phyloP scores from a whole-genome alignment of 2,888 invertebrate genomes.

The Leptinotarsa haldemani region DNA sequence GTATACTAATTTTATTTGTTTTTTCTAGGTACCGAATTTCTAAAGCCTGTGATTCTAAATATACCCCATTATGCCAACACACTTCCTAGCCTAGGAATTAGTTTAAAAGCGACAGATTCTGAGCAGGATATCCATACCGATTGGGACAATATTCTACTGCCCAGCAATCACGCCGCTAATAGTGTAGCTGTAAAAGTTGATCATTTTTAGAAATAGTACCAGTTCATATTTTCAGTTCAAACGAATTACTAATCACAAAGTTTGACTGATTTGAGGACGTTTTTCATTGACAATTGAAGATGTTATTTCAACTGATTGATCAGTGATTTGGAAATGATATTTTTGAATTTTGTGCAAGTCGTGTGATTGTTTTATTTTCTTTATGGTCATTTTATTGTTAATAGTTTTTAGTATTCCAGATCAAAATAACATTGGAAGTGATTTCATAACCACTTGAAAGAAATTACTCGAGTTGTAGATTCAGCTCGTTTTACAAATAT shows the following conservation, averaged over 20 bases:
- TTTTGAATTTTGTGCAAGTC: constrained; percentile 6
- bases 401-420: constrained; percentile 23
- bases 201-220: constrained; percentile 76
- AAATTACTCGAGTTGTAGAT: constrained; percentile 10
- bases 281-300: constrained; percentile 12
- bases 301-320: background rate
- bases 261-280: constrained; percentile 32
- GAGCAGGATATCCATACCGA: constrained; percentile 86
- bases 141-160: constrained; percentile 87
- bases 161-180: constrained; percentile 85
- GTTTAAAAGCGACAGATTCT: constrained; percentile 83
- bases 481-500: constrained; percentile 22
- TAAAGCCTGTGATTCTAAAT: constrained; percentile 88
- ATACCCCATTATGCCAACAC: constrained; percentile 89
- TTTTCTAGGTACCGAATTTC: constrained; percentile 79
- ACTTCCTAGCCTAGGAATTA: constrained; percentile 80
- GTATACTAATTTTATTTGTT: background rate
- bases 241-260: constrained; percentile 19
- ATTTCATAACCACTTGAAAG: constrained; percentile 10
- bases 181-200: constrained; percentile 92
- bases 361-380: constrained; percentile 35
- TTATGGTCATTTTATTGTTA: constrained; percentile 23
- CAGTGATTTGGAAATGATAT: constrained; percentile 22
- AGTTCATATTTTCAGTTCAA: background rate
- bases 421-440: constrained; percentile 15